These are phyloP conservation scores for Xenopus tropicalis DNA, from an alignment of 2,113 vertebrate species.

Conservation along the genomic window DNA sequence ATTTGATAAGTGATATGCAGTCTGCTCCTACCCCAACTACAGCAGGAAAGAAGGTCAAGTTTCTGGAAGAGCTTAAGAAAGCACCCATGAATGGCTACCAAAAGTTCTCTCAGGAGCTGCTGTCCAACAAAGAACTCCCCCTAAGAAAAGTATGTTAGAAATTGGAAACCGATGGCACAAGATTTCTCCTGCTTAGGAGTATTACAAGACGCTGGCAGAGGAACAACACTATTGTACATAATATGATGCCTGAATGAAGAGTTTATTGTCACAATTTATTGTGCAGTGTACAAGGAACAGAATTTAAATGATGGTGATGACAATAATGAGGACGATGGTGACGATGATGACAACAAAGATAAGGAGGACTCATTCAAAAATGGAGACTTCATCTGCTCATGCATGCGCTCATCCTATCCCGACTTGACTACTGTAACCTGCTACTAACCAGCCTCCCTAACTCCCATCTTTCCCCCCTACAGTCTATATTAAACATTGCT, in stretches of 20 bases:
- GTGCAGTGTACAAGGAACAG: conserved; percentile 88
- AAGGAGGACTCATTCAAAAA: conserved; percentile 84
- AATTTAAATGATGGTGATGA: conserved; percentile 83
- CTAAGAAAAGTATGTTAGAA: conserved; percentile 94
- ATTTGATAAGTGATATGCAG: conserved; percentile 96
- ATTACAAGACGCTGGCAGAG: conserved; percentile 93
- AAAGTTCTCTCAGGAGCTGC: conserved; percentile 97
- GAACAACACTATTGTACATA: conserved; percentile 95
- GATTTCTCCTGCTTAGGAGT: conserved; percentile 84
- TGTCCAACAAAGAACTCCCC: conserved; percentile 93
- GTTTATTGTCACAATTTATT: conserved; percentile 86
- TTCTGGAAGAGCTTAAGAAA: conserved; percentile 97
- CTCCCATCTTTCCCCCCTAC: too few species aligned
- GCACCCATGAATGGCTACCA: conserved; percentile 97
- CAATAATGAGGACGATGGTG: conserved; percentile 79
- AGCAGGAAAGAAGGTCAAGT: conserved; percentile 93
- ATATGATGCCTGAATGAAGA: conserved; percentile 95
- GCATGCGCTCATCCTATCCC: too few species aligned
- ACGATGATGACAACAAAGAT: conserved; percentile 79
- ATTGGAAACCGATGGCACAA: conserved; percentile 96
- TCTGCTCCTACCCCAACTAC: conserved; percentile 77
- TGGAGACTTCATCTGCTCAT: conserved; percentile 62
- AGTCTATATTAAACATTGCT: too few species aligned
- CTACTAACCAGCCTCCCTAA: too few species aligned
- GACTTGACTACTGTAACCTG: too few species aligned